Evolutionary conservation across 2,113 vertebrate genomes (phyloP), one percentile per base, ranked within the genome.

Genomic region (Daubentonia madagascariensis): DNA sequence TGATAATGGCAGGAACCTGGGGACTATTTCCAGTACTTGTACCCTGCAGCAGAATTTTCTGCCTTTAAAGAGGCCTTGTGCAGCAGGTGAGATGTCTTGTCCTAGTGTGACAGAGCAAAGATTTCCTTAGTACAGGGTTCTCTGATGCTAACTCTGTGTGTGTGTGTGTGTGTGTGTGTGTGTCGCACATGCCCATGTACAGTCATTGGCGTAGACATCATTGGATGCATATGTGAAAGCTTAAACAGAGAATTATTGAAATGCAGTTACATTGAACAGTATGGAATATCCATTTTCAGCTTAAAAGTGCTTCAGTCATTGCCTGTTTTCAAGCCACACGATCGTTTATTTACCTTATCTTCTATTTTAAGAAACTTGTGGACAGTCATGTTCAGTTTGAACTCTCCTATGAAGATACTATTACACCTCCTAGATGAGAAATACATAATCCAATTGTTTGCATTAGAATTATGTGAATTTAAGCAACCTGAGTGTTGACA

Each of bases 171-270:
- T 61, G 17, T 8, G 43, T 30, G 35, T 40, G 5, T 25, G 2
- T 79, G 22, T 52, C 14, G 11, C 4, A 16, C 25, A 3, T 23
- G 8, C 25, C 0, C 14, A 0, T 30, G 18, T 37, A 12, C 11
- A 54, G 25, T n/a, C 18, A n/a, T 37, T 70, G 18, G 67, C 6
- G 10, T 12, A 12, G 6, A 48, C 35, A 37, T 45, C 10, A 32
- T 16, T 61, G n/a, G 52, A 3, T 57, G 2, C 17, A 13, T 23
- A n/a, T 4, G 1, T 35, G 28, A 70, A 88, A 9, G 6, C 3
- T 73, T 67, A 59, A 63, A 37, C 20, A 79, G 40, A 78, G n/a
- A 78, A 92, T 10, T 50, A 79, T 8, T 23, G 6, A 86, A 70
- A 63, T 30, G 16, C 22, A 68, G 16, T 37, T 65, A 63, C 22